Base-by-base conservation (phyloP, 2,888 invertebrate species). In the Limnephilus marmoratus region DNA sequence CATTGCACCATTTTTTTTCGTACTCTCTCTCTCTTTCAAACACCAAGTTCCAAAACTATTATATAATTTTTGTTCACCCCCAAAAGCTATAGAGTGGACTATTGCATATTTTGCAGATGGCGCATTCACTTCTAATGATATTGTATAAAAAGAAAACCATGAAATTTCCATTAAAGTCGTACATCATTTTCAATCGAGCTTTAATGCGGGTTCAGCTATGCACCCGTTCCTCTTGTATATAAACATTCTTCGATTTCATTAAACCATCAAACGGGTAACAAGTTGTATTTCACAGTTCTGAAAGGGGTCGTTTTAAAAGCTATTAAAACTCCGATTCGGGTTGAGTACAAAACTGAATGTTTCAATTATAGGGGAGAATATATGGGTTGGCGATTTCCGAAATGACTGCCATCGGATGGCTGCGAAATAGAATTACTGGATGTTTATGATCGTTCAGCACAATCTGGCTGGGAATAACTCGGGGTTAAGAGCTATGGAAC, bases 301-400 rank as follows among this genome's bases (percentile, higher is more conserved):
- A 86, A n/a, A 86, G 86, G 41, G 45, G 29, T 41, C 41, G 45
- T 88, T 53, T 31, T 3, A 68, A 88, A 88, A 88, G 15, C 53
- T 68, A 88, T 88, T 88, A 88, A 88, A 88, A 31, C 68, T 68
- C 88, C 49, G 29, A 86, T n/a, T 29, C 86, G 86, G 41, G 86
- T 15, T 5, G 29, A 86, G 68, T 5, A 88, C 88, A 31, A 88
- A 68, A 88, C 31, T 31, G 31, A 68, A 88, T 68, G 88, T 88
- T 88, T 88, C 68, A 68, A 49, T 88, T 31, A 53, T 80, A 53
- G 29, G 53, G 88, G 15, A 53, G 68, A 86, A 34, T 68, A 68
- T 68, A 88, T 53, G 31, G 88, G 68, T 53, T 68, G 88, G 31
- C 68, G 88, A 88, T 88, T 88, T 88, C 88, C 88, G 88, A 88